Evolutionary conservation across 2,888 invertebrate genomes (phyloP).

Genomic region (Ceramica pisi): DNA sequence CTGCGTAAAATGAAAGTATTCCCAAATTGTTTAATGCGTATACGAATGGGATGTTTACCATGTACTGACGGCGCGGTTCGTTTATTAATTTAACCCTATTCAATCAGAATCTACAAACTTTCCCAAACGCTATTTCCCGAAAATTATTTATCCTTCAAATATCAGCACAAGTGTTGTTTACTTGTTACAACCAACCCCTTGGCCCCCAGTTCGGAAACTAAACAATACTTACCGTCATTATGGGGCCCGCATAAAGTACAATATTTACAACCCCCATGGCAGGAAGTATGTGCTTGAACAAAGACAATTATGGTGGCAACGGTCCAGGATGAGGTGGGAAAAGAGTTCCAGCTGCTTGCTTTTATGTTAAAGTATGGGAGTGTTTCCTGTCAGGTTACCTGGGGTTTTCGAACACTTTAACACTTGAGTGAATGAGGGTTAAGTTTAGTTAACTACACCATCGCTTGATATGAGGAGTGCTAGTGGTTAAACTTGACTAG

Average conservation of each 20-base stretch:
- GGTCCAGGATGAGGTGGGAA: slow-evolving; percentile 36
- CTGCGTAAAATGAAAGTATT: not conserved
- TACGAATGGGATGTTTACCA: not conserved
- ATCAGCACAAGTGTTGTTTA: slow-evolving; percentile 45
- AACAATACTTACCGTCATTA: slow-evolving; percentile 70
- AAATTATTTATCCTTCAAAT: slow-evolving; percentile 39
- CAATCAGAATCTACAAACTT: not conserved
- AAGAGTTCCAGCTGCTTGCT: slow-evolving; percentile 22
- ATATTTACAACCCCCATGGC: slow-evolving; percentile 69
- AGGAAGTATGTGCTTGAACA: slow-evolving; percentile 59
- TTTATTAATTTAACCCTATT: not conserved
- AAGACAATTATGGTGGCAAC: slow-evolving; percentile 54
- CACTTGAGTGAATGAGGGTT: not conserved
- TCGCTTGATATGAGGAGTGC: too few relatives aligned
- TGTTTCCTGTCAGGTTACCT: not conserved
- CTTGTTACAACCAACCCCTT: slow-evolving; percentile 35
- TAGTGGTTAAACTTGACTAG: too few relatives aligned
- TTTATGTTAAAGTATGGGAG: not conserved
- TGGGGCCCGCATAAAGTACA: slow-evolving; percentile 78
- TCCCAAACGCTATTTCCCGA: slow-evolving; percentile 20
- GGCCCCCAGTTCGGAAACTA: slow-evolving; percentile 49
- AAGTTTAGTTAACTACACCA: too few relatives aligned
- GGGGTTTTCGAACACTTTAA: not conserved
- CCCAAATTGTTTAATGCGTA: not conserved
- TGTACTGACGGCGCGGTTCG: not conserved